Base-by-base conservation (phyloP, 2,113 vertebrate genomes). In the Pachycephala philippinensis region DNA sequence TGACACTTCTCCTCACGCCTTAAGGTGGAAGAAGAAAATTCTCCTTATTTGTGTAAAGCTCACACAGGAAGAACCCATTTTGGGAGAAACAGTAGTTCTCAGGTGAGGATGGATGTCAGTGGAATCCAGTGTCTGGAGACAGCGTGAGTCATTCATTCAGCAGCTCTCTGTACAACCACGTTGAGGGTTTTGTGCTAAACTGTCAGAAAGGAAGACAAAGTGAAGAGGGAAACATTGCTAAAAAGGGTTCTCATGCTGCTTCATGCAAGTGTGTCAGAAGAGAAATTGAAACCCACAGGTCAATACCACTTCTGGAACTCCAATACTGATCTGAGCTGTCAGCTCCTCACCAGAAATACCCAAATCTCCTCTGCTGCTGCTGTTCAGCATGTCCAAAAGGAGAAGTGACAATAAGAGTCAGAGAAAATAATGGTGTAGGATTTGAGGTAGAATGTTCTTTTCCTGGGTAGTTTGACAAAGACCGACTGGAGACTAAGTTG, bases 141-240 rank as follows among this genome's bases (percentile, higher is more conserved):
- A 42, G 31, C 5, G 0, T 30, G 65, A 91, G 53, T 78, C 70
- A 61, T 7, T 47, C 39, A 9, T 0, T 1, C 30, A 64, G 33
- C 35, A 74, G 23, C 53, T 53, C 22, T 64, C 84, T n/a, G 11
- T 12, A 22, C 65, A 57, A 18, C 40, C 60, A 42, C 37, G 7
- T 1, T 0, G 11, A 90, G 52, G 2, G 47, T 3, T 47, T 50
- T 37, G 42, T 15, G 6, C 27, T 82, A 0, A 10, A 13, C 14
- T 63, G 49, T 63, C 89, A 75, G 72, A 71, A 63, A 69, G 30
- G 33, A 63, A 69, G 44, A 39, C 20, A 68, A 76, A 68, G 30
- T 3, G 11, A 64, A 56, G 64, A 60, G 61, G 40, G 53, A 94
- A 94, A 79, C 35, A 7, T 15, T n/a, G 30, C 50, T 76, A 8